Base-by-base conservation (phyloP, 2,888 invertebrate species). In the Drosophila austrosaltans region DNA sequence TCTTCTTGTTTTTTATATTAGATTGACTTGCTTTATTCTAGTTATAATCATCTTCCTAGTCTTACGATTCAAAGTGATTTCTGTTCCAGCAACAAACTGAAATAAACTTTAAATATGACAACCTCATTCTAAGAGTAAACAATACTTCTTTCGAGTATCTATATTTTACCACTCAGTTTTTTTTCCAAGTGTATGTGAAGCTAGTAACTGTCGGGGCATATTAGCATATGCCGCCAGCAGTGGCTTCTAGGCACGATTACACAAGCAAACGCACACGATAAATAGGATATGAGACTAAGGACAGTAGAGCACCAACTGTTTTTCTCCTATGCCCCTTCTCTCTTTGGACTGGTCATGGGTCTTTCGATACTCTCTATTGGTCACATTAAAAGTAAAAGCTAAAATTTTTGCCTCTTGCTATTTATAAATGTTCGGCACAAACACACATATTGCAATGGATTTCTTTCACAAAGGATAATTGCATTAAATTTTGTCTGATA, bases 211-310 rank as follows among this genome's bases (percentile, higher is more conserved):
- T 58, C 58, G 75, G 59, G 78, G 63, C 81, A 83, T 48, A 48
- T 83, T 85, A 85, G 86, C 83, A 83, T 88, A 85, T 77, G 83
- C 80, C 77, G 75, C 71, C 64, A 72, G 78, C 76, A 76, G 69
- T 66, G 40, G 66, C 60, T 61, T 66, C 63, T 63, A 57, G 75
- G 69, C 75, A 74, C 75, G 75, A 75, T 74, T 74, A 74, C 74
- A 74, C 75, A 74, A 74, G 75, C 74, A 69, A 36, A 62, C 61
- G 58, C 74, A 73, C 74, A 72, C 60, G 72, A 72, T 73, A 66
- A 73, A 72, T 73, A 73, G 73, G 73, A 60, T 57, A 73, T 66
- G 42, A 48, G 48, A 58, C 59, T 73, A 74, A 73, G 75, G 53
- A 68, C 58, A 56, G 54, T 48, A 58, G 44, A 48, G 57, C 40